Evolutionary conservation across 2,113 vertebrate genomes (phyloP).

Genomic region (Oenanthe melanoleuca): DNA sequence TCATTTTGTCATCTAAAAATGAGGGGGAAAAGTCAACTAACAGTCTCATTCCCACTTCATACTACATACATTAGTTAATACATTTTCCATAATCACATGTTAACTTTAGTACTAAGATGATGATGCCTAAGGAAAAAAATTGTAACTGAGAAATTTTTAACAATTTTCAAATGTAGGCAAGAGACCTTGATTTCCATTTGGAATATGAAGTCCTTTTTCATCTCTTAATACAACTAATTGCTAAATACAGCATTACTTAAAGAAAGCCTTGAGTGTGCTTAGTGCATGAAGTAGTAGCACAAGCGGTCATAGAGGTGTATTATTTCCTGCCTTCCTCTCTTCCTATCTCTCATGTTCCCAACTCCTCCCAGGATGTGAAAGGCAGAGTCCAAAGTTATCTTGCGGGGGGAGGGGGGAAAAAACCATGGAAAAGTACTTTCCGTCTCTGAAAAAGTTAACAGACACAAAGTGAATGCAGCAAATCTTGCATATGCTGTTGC

Average conservation of each 20-base stretch:
- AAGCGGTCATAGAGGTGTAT: accelerated
- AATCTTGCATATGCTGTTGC: neutral
- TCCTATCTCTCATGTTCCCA: neutral
- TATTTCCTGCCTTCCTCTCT: neutral
- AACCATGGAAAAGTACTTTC: neutral
- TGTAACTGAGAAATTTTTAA: neutral
- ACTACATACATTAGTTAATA: neutral
- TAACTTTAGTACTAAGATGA: neutral
- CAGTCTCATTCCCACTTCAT: neutral
- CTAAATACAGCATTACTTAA: neutral
- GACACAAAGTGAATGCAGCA: neutral
- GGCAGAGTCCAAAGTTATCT: neutral
- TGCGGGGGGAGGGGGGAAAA: accelerated
- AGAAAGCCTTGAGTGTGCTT: neutral
- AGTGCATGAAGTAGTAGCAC: neutral
- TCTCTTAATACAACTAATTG: neutral
- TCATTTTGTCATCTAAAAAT: neutral
- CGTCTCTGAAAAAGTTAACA: neutral
- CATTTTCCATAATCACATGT: neutral
- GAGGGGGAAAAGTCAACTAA: neutral
- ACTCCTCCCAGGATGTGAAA: neutral
- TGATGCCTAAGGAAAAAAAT: neutral
- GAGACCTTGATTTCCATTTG: neutral
- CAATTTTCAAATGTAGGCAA: neutral
- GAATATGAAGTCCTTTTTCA: neutral